These are phyloP conservation scores for Xerus rutilus DNA, from an alignment of 2,797 vertebrate species.

Conservation along the genomic window DNA sequence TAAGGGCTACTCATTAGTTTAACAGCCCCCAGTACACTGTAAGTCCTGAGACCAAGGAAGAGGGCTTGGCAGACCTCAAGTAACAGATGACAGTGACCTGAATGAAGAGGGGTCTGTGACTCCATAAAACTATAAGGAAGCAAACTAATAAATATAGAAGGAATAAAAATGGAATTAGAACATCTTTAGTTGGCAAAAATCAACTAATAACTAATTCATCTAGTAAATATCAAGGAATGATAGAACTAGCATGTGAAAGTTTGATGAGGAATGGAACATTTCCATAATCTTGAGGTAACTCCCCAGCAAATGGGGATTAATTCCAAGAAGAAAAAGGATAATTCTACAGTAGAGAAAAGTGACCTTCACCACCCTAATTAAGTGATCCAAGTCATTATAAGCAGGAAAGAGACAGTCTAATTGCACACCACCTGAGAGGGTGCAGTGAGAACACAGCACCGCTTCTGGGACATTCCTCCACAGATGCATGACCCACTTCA, in stretches of 20 bases:
- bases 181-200: not conserved
- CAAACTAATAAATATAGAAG: not conserved
- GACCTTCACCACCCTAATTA: not conserved
- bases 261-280: not conserved
- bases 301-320: not conserved
- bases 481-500: not conserved
- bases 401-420: not conserved
- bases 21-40: not conserved
- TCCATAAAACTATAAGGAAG: not conserved
- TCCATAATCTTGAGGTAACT: not conserved
- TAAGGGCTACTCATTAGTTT: not conserved
- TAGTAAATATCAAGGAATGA: not conserved
- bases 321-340: not conserved
- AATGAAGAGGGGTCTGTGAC: not conserved
- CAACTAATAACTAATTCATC: not conserved
- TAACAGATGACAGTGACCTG: not conserved
- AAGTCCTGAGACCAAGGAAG: not conserved
- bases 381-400: not conserved
- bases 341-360: not conserved
- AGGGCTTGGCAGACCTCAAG: not conserved
- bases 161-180: not conserved
- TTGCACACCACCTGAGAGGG: no score
- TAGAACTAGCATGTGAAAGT: not conserved
- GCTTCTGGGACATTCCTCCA: not conserved
- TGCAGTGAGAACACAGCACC: not conserved